A percentile compares a stretch with the other conserved stretches of the same genome.
Evolutionary conservation across 2,888 invertebrate species (phyloP).

Genomic region (Noctua pronuba): DNA sequence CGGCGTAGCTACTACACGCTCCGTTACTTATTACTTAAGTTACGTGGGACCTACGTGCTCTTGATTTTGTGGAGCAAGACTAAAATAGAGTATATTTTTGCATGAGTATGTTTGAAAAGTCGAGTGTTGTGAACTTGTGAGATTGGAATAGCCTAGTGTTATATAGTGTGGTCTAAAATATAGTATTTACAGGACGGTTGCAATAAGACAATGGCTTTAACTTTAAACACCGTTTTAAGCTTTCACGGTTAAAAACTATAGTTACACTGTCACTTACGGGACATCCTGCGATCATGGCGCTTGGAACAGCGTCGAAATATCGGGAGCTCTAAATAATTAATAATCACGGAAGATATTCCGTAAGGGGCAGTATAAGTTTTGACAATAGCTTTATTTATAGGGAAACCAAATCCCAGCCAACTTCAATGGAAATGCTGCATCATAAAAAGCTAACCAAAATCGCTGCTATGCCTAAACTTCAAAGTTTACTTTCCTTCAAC

Average conservation of each 20-base stretch:
- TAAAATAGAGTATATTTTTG: not conserved
- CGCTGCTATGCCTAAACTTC: constrained; percentile 3
- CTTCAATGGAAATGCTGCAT: not conserved
- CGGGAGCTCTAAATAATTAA: no score
- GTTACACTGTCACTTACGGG: no score
- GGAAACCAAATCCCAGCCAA: no score
- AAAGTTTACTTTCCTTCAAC: constrained; percentile 16
- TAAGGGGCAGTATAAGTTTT: no score
- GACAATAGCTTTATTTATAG: not conserved
- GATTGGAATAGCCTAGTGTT: not conserved
- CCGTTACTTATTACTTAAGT: constrained; percentile 50
- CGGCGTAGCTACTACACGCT: constrained; percentile 25
- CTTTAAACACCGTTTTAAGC: no score
- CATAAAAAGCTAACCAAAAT: constrained; percentile 2
- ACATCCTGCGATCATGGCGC: no score
- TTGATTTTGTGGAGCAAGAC: constrained; percentile 25
- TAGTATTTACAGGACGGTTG: not conserved
- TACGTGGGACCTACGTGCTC: constrained; percentile 22
- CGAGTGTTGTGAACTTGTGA: not conserved
- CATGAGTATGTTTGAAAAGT: not conserved
- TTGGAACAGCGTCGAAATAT: no score
- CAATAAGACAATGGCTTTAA: not conserved
- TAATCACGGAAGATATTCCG: no score
- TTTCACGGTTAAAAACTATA: no score
- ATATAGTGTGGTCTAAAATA: not conserved